Base-by-base conservation (phyloP, 64 coral and sea anemone species). In the Trachythela sp. region DNA sequence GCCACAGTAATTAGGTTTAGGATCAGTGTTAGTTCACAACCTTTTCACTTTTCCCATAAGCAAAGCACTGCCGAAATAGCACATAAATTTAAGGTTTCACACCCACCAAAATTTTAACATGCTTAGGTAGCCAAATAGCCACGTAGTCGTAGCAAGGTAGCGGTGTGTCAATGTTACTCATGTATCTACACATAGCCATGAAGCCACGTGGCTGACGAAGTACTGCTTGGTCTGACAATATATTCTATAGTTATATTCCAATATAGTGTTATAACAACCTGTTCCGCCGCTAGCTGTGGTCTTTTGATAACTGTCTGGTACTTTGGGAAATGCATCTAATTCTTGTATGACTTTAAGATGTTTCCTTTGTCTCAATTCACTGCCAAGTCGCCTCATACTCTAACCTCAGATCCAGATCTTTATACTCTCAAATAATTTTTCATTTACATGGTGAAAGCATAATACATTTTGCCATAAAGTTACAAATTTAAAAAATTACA, bases 301-400 rank as follows among this genome's bases (percentile, higher is more conserved):
- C 83, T 92, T 83, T 80, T 98, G 95, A 83, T 94, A 98, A 91
- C 92, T 94, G 83, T 98, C 95, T 20, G 95, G 91, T 15, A 98
- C 91, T 91, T 98, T 98, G 0, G 95, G 95, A 64, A 98, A 98
- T 24, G 93, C 95, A 89, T 98, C 95, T 2, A 98, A 85, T 84
- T 98, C 95, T 89, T 94, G 93, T 36, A 98, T 90, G 34, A 94
- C 95, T 94, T 98, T 98, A 2, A 98, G 40, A 11, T 93, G 94
- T 89, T 98, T 90, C 72, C 94, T 98, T 17, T 93, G 89, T 32
- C 92, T 94, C 68, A 91, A 92, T 20, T 92, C 56, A 8, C 90
- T 84, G 39, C 91, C 93, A 13, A 94, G 84, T 13, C 90, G 70
- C 71, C 90, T 92, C 90, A 92, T 92, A 36, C 14, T 88, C 15